phyloP scores from a whole-genome alignment of 2,113 vertebrate species.

The Morone chrysops region DNA sequence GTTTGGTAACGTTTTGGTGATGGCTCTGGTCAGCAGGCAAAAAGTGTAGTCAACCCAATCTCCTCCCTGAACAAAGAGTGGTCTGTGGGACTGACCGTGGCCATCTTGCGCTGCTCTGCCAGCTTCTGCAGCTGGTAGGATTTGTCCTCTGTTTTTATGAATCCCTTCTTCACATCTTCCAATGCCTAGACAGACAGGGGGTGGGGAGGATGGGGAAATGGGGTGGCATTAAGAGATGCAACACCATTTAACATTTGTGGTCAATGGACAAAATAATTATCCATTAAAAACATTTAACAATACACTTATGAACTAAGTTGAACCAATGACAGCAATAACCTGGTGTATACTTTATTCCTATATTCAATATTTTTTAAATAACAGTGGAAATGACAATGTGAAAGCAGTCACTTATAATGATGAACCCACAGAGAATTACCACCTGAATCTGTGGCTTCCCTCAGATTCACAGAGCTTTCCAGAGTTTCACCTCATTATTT shows the following conservation, averaged over 20 bases:
- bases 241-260: slow-evolving; percentile 40
- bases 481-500: background rate
- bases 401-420: background rate
- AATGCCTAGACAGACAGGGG: slow-evolving; percentile 86
- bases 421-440: background rate
- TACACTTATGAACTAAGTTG: background rate
- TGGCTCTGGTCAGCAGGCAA: slow-evolving; percentile 56
- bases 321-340: background rate
- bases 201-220: background rate
- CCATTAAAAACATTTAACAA: background rate
- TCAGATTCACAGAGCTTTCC: background rate
- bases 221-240: slow-evolving; percentile 24
- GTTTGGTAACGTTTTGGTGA: slow-evolving; percentile 62
- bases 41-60: slow-evolving; percentile 41
- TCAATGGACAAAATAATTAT: background rate
- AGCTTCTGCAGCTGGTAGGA: slow-evolving; percentile 98
- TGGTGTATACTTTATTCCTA: background rate
- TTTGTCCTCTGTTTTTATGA: slow-evolving; percentile 97
- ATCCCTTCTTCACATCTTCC: slow-evolving; percentile 97
- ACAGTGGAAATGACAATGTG: background rate
- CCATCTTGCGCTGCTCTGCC: slow-evolving; percentile 96
- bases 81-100: slow-evolving; percentile 89
- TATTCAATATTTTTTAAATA: background rate
- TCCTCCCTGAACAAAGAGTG: slow-evolving; percentile 71
- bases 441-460: background rate